Evolutionary conservation across 1,140 invertebrate species (phyloP), one percentile per base, ranked within the genome.

Genomic region (Nasonia longicornis): DNA sequence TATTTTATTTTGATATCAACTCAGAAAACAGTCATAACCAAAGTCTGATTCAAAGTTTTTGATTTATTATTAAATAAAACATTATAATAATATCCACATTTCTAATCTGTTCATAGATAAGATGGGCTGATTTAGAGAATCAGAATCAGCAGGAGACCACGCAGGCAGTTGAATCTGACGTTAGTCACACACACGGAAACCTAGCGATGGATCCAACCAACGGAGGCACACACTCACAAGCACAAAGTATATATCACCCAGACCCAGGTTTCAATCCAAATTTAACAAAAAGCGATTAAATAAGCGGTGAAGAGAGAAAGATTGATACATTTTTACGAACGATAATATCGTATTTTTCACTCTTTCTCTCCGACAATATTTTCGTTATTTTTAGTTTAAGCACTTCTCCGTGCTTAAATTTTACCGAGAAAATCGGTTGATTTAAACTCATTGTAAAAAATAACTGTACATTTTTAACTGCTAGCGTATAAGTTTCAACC

Each of bases 101-200:
- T 14, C n/a, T 1, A 72, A 22, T 42, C 45, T 45, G 35, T 72
- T 26, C 2, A 20, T 89, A 98, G 97, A 97, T 99, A 83, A 94
- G 97, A 80, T 99, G 97, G 97, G 97, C 97, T n/a, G 97, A 99
- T 91, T 93, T 99, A 85, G 97, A 98, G 92, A 97, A 98, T 90
- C 93, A 94, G 85, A 95, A 95, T 84, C 90, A 96, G 84, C 97
- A 98, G 90, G 95, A 96, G 86, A 96, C 97, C 90, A 95, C 97
- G 93, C 94, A 97, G 31, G 96, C 96, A 20, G 95, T 98, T 73
- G 97, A 97, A 20, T 99, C 98, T 91, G 96, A 98, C 52, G 96
- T 99, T 67, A 97, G 97, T 4, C 96, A 98, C 84, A 97, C 96
- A 0, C 96, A 98, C 89, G 98, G 97, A 97, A 93, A 95, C 78